phyloP scores from a whole-genome alignment of 2,797 vertebrate genomes.

The Atherinosoma microstoma region DNA sequence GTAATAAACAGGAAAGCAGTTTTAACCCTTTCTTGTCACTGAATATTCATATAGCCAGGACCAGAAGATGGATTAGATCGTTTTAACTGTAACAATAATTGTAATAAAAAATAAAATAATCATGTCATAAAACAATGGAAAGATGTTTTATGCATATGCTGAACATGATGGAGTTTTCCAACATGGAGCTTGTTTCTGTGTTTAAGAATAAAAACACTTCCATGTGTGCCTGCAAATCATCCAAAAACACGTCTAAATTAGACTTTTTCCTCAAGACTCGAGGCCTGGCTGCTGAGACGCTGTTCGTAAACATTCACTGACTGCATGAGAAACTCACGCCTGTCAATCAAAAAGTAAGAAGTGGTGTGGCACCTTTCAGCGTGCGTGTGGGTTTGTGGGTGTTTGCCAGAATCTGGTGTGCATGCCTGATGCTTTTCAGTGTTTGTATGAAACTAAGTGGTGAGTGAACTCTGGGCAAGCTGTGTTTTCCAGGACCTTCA shows the following conservation, averaged over 20 bases:
- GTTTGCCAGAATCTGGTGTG: neutral
- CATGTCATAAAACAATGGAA: neutral
- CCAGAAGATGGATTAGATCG: too few relatives aligned
- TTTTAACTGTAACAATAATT: neutral
- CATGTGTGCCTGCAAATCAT: neutral
- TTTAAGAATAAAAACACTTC: constrained; percentile 4
- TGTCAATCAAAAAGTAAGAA: too few relatives aligned
- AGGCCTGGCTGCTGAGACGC: neutral
- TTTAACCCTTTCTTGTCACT: neutral
- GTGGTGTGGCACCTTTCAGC: neutral
- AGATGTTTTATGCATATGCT: neutral
- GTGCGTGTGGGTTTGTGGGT: neutral
- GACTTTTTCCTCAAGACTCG: neutral
- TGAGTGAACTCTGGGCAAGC: constrained; percentile 32
- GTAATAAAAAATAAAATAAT: neutral
- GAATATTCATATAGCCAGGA: too few relatives aligned
- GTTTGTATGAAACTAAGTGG: constrained; percentile 13
- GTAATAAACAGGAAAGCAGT: constrained; percentile 10
- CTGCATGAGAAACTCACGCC: constrained; percentile 10
- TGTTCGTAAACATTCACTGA: constrained; percentile 20
- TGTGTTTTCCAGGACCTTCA: constrained; percentile 33
- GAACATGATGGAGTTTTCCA: neutral
- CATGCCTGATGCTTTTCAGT: neutral
- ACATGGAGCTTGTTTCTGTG: neutral
- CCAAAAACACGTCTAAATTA: neutral